Conservation (phyloP, 2,888 invertebrate species). For the Lomographa bimaculata region DNA sequence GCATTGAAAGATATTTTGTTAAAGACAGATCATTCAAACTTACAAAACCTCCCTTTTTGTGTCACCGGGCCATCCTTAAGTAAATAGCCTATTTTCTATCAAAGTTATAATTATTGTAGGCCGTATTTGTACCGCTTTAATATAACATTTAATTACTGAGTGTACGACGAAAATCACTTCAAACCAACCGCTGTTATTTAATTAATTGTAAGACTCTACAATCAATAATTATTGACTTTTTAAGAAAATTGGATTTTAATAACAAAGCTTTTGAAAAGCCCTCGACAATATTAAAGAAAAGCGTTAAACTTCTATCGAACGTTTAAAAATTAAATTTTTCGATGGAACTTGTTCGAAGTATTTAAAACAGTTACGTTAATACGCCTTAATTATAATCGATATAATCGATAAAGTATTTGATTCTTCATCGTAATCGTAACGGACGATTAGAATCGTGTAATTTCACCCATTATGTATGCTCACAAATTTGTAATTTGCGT, state of each 20-base stretch:
- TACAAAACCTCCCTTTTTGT: too few species aligned
- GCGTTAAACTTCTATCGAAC: slow-evolving; percentile 60
- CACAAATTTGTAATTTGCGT: slow-evolving; percentile 66
- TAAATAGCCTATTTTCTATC: too few species aligned
- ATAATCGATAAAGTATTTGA: slow-evolving; percentile 69
- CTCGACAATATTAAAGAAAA: slow-evolving; percentile 58
- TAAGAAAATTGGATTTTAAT: slow-evolving; percentile 69
- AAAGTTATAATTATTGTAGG: too few species aligned
- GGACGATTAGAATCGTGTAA: slow-evolving; percentile 67
- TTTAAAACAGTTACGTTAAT: slow-evolving; percentile 67
- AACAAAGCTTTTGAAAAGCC: slow-evolving; percentile 64
- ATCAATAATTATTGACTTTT: slow-evolving; percentile 46
- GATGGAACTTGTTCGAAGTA: slow-evolving; percentile 62
- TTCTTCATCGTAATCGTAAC: slow-evolving; percentile 67
- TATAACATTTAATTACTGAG: too few species aligned
- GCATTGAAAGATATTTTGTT: too few species aligned
- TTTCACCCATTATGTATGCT: slow-evolving; percentile 66
- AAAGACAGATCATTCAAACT: too few species aligned
- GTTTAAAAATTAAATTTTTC: slow-evolving; percentile 59
- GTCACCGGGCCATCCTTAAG: too few species aligned
- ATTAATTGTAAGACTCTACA: slow-evolving; percentile 36
- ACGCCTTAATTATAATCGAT: slow-evolving; percentile 71
- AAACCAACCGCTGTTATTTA: slow-evolving; percentile 24
- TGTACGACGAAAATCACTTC: slow-evolving; percentile 4
- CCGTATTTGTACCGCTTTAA: too few species aligned